Base-by-base conservation (phyloP, 2,888 invertebrate genomes). In the Ornithoptera alexandrae region DNA sequence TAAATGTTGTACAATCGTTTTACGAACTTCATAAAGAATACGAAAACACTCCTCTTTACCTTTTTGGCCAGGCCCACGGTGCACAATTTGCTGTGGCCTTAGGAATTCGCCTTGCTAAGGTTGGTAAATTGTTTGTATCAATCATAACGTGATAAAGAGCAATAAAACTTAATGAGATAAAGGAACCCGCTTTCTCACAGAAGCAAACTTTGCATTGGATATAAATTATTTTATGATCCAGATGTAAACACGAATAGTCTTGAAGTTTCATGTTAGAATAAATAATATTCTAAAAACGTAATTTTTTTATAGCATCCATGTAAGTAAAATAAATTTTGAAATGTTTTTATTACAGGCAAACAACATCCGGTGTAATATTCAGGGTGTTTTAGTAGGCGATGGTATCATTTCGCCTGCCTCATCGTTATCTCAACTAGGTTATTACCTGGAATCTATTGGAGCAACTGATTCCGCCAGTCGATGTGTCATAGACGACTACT, bases 61-160 rank as follows among this genome's bases (percentile, higher is more conserved):
- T 98, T 68, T 95, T 97, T 79, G 96, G 95, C 5, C 97, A 98
- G 86, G 97, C 97, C 1, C 97, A 98, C 84, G 98, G 98, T n/a
- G 97, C 97, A 1, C 97, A 97, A 90, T 95, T 97, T 94, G 96
- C 97, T 0, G 94, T 96, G 0, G 95, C 95, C 75, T 96, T 97
- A 74, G 96, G 96, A 20, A 77, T 84, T 76, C 82, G 83, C 71
- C 84, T 95, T 73, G 74, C 89, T 72, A 77, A 86, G 77, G 94
- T 94, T 81, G 76, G 82, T 77, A 24, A 15, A 24, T 22, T 5
- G 4, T 58, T 58, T 12, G 12, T 15, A 8, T 15, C 20, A 30
- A 30, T 30, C 30, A 30, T 30, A 30, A 30, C 30, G 12, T 2
- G 12, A 57, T 18, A 57, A 57, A 57, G 18, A 2, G 12, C 20